Conservation (phyloP, 2,797 vertebrate genomes). For the Alca torda region DNA sequence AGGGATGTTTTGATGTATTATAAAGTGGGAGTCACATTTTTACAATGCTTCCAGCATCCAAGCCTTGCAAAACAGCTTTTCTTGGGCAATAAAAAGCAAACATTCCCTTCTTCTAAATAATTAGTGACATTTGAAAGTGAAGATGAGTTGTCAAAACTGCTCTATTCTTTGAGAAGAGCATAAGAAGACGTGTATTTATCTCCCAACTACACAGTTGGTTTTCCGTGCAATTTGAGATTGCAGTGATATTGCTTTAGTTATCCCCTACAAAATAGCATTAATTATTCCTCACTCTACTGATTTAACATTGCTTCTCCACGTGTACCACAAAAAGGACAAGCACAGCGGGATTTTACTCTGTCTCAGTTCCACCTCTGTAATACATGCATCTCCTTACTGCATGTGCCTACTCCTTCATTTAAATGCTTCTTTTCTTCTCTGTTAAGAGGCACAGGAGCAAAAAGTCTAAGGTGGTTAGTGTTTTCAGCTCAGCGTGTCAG, state of each 20-base stretch:
- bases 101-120: slow-evolving; percentile 38
- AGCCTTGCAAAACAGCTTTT: slow-evolving; percentile 15
- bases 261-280: slow-evolving; percentile 62
- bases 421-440: slow-evolving; percentile 14
- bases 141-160: slow-evolving; percentile 18
- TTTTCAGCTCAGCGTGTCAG: neutral
- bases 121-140: slow-evolving; percentile 42
- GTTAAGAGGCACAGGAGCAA: neutral
- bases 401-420: neutral
- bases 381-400: neutral
- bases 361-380: slow-evolving; percentile 27
- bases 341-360: slow-evolving; percentile 66
- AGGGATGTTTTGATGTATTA: slow-evolving; percentile 23
- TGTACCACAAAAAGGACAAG: slow-evolving; percentile 67
- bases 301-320: slow-evolving; percentile 57
- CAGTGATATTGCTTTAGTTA: slow-evolving; percentile 53
- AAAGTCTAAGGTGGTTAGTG: neutral
- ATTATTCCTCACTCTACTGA: slow-evolving; percentile 63
- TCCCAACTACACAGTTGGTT: slow-evolving; percentile 9
- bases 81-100: slow-evolving; percentile 7
- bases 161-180: slow-evolving; percentile 15
- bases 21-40: slow-evolving; percentile 17
- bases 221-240: slow-evolving; percentile 39
- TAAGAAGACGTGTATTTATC: slow-evolving; percentile 15
- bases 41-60: neutral